Evolutionary conservation across 2,113 vertebrate genomes (phyloP).

Genomic region (Xenus cinereus): DNA sequence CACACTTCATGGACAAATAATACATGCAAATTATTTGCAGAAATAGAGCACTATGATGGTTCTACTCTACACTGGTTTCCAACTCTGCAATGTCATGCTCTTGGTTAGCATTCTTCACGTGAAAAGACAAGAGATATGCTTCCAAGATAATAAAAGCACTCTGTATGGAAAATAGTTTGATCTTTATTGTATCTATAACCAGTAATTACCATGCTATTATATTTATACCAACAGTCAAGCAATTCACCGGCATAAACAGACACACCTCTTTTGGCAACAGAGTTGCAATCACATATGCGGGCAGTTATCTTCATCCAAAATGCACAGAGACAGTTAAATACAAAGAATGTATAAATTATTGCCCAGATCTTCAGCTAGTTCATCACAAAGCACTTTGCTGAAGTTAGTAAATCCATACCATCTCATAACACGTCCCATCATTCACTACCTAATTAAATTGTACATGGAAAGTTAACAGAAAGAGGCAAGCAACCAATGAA

Average conservation of each 20-base stretch:
- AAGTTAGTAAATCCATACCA: background rate
- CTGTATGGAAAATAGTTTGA: background rate
- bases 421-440: background rate
- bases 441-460: conserved; percentile 21
- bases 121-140: background rate
- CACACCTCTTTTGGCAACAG: conserved; percentile 20
- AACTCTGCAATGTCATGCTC: background rate
- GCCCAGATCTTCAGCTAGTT: background rate
- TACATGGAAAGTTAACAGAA: conserved; percentile 9
- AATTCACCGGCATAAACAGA: conserved; percentile 19
- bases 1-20: background rate
- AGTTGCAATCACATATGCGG: background rate
- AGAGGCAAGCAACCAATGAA: background rate
- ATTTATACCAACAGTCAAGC: conserved; percentile 18
- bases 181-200: conserved; percentile 27
- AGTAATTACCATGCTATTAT: conserved; percentile 36
- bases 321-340: background rate
- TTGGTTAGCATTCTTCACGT: background rate
- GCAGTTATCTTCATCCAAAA: conserved; percentile 6
- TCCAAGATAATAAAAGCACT: background rate
- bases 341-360: background rate
- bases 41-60: background rate
- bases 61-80: background rate
- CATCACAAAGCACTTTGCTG: background rate
- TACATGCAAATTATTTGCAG: background rate